Conservation (phyloP, 2,113 vertebrate genomes). For the Protobothrops flavoviridis region DNA sequence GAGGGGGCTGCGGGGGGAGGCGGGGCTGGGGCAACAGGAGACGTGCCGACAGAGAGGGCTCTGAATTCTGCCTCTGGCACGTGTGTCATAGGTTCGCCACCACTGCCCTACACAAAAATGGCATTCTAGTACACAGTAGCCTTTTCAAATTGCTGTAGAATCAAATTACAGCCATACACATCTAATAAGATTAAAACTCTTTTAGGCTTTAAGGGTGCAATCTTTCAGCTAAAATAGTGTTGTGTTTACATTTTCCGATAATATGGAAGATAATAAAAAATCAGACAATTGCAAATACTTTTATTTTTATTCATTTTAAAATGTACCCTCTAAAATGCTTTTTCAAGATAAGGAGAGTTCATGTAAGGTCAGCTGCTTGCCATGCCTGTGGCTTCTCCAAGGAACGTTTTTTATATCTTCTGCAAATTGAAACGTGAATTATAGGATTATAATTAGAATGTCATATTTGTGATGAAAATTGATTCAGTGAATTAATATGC, state of each 20-base stretch:
- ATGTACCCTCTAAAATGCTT: conserved; percentile 50
- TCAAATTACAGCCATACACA: background rate
- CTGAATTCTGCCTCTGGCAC: too few relatives aligned
- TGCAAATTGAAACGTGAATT: conserved; percentile 66
- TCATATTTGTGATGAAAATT: conserved; percentile 38
- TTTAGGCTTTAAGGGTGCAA: background rate
- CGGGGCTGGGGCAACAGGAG: too few relatives aligned
- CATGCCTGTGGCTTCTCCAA: conserved; percentile 46
- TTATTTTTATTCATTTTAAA: background rate
- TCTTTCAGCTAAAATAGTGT: background rate
- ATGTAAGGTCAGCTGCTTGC: conserved; percentile 29
- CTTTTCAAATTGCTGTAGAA: background rate
- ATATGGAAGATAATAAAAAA: background rate
- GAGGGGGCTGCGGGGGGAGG: too few relatives aligned
- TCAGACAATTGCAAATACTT: background rate
- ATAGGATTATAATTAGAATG: conserved; percentile 64
- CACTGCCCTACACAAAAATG: background rate
- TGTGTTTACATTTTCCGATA: conserved; percentile 7
- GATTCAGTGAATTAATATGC: conserved; percentile 30
- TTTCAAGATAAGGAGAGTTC: conserved; percentile 48
- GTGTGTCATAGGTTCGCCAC: too few relatives aligned
- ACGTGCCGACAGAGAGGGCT: too few relatives aligned
- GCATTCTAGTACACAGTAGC: conserved; percentile 16
- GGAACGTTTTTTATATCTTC: conserved; percentile 66
- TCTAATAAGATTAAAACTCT: background rate